Evolutionary conservation across 2,113 vertebrate species (phyloP).

Genomic region (Hippocampus mohnikei): DNA sequence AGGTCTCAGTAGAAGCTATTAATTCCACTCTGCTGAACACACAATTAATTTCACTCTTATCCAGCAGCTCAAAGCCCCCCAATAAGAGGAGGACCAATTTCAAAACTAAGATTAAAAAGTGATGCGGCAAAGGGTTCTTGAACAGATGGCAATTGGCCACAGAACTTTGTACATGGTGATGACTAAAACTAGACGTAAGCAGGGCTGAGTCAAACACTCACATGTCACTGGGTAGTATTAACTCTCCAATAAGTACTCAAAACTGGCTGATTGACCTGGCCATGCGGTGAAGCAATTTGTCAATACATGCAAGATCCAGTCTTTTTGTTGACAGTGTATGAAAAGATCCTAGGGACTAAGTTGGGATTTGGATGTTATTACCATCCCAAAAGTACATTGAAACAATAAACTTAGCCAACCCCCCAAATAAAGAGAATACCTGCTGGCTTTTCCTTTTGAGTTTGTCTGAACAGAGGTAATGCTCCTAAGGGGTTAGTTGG

Average conservation of each 20-base stretch:
- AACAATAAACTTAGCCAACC: constrained; percentile 74
- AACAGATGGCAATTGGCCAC: constrained; percentile 60
- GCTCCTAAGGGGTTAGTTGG: constrained; percentile 66
- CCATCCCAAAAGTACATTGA: constrained; percentile 57
- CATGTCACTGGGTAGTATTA: constrained; percentile 10
- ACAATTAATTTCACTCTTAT: constrained; percentile 71
- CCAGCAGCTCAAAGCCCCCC: constrained; percentile 50
- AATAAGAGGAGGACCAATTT: constrained; percentile 51
- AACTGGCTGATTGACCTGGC: constrained; percentile 13
- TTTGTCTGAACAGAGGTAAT: constrained; percentile 70
- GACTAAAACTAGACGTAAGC: constrained; percentile 31
- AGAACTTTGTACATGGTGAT: constrained; percentile 38
- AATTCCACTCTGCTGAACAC: constrained; percentile 75
- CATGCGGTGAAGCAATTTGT: constrained; percentile 43
- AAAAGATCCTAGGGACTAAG: constrained; percentile 59
- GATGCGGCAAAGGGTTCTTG: constrained; percentile 45
- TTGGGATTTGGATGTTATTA: constrained; percentile 65
- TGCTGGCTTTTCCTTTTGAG: constrained; percentile 73
- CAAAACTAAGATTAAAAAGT: constrained; percentile 63
- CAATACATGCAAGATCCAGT: constrained; percentile 32
- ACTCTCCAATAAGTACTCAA: constrained; percentile 6
- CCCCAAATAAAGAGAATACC: constrained; percentile 65
- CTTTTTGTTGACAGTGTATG: constrained; percentile 60
- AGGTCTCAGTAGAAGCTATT: constrained; percentile 70
- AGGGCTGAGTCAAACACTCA: constrained; percentile 27